phyloP scores from a whole-genome alignment of 2,797 vertebrate genomes.

The Gymnoscopelus microlampas region DNA sequence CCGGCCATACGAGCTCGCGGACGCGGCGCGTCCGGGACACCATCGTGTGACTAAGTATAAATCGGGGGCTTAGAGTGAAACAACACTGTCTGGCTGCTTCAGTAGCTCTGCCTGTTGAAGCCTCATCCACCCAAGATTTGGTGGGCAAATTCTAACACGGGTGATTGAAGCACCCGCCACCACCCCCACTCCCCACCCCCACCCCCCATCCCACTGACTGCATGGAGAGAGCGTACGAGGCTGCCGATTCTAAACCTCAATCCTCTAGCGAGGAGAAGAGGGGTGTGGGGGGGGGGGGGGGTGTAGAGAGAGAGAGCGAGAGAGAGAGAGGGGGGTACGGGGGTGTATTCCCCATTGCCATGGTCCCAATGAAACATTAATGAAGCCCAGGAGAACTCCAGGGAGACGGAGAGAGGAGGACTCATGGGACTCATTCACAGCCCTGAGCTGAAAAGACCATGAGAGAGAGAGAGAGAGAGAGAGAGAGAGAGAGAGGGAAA shows the following conservation, averaged over 20 bases:
- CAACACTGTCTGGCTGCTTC: too few species aligned
- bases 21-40: too few species aligned
- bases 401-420: conserved; percentile 75
- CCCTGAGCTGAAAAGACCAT: conserved; percentile 80
- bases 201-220: too few species aligned
- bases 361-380: conserved; percentile 88
- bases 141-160: too few species aligned
- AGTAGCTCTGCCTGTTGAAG: too few species aligned
- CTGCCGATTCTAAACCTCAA: conserved; percentile 36
- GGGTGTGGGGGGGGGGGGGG: background rate
- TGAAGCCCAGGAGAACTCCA: conserved; percentile 84
- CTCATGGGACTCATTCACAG: conserved; percentile 84
- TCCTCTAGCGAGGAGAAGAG: conserved; percentile 38
- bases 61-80: too few species aligned
- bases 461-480: conserved; percentile 53
- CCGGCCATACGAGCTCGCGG: too few species aligned
- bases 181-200: too few species aligned
- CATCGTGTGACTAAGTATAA: too few species aligned
- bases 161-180: too few species aligned
- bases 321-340: background rate
- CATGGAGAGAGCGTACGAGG: conserved; percentile 12
- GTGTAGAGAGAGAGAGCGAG: conserved; percentile 21
- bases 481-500: conserved; percentile 46
- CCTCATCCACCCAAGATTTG: too few species aligned
- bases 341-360: conserved; percentile 75